Percentiles rank a stretch among this genome's conserved stretches.
Conservation (phyloP, 2,888 invertebrate species). For the Amblyteles armatorius region DNA sequence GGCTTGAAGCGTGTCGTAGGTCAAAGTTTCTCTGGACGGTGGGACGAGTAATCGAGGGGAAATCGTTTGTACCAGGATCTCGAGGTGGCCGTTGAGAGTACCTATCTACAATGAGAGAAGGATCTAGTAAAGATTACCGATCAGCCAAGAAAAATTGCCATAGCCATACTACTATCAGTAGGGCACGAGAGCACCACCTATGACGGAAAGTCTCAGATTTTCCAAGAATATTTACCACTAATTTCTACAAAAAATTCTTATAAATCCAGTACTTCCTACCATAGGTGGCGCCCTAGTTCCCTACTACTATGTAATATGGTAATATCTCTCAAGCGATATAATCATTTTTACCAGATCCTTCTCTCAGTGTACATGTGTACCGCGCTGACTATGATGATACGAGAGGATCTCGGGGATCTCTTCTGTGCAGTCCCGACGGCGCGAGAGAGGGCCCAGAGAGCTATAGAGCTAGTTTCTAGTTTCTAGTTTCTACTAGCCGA, state of each 20-base stretch:
- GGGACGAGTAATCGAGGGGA: constrained; percentile 20
- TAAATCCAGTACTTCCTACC: too few species aligned
- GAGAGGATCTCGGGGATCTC: constrained; percentile 31
- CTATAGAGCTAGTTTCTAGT: constrained; percentile 63
- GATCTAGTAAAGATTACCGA: too few species aligned
- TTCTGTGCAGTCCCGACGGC: constrained; percentile 14
- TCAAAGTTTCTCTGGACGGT: constrained; percentile 51
- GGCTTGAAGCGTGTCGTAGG: constrained; percentile 46
- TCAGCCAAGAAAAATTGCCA: too few species aligned
- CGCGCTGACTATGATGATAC: constrained; percentile 46
- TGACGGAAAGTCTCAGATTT: too few species aligned
- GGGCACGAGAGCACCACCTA: too few species aligned
- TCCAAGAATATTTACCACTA: too few species aligned
- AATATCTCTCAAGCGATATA: too few species aligned
- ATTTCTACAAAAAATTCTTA: too few species aligned
- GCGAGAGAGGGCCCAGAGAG: constrained; percentile 9
- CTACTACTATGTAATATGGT: too few species aligned
- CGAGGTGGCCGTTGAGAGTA: constrained; percentile 15
- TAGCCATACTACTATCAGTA: too few species aligned
- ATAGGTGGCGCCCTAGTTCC: too few species aligned
- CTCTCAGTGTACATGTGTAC: neutral
- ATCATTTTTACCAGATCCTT: too few species aligned
- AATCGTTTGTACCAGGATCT: constrained; percentile 26
- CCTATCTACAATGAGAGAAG: neutral
- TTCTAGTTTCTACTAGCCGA: constrained; percentile 51